phyloP scores from a whole-genome alignment of 2,888 invertebrate genomes.

The Macrophya alboannulata region DNA sequence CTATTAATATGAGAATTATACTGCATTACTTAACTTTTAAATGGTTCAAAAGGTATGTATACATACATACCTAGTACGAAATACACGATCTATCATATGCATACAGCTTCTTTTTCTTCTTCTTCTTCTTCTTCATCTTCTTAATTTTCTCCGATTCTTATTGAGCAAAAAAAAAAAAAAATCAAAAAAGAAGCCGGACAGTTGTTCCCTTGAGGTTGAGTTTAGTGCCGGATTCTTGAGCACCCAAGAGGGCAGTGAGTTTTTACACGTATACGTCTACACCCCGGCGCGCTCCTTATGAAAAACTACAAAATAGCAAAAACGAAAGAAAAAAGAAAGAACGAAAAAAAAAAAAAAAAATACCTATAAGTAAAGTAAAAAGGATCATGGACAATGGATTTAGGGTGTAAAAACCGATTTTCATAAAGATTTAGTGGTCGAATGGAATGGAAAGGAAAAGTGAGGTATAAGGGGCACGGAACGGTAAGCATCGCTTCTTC shows the following conservation, averaged over 20 bases:
- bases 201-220: neutral
- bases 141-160: neutral
- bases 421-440: neutral
- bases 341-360: neutral
- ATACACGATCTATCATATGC: too few species aligned
- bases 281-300: neutral
- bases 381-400: neutral
- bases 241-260: slow-evolving; percentile 40
- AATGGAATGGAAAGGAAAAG: neutral
- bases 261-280: neutral
- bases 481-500: slow-evolving; percentile 69
- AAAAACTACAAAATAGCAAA: neutral
- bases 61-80: too few species aligned
- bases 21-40: too few species aligned
- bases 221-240: slow-evolving; percentile 14
- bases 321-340: neutral
- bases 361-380: neutral
- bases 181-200: neutral
- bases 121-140: neutral
- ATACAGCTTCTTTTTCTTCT: too few species aligned
- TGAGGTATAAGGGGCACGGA: neutral
- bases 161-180: too few species aligned
- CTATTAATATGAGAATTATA: neutral
- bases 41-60: too few species aligned
- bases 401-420: slow-evolving; percentile 69